A percentile compares a stretch with the other conserved stretches of the same genome.
Evolutionary conservation across 30 jellyfish, hydroid and myxozoan species (phyloP).

Genomic region (Aurelia aurita complex sp. Pacific): DNA sequence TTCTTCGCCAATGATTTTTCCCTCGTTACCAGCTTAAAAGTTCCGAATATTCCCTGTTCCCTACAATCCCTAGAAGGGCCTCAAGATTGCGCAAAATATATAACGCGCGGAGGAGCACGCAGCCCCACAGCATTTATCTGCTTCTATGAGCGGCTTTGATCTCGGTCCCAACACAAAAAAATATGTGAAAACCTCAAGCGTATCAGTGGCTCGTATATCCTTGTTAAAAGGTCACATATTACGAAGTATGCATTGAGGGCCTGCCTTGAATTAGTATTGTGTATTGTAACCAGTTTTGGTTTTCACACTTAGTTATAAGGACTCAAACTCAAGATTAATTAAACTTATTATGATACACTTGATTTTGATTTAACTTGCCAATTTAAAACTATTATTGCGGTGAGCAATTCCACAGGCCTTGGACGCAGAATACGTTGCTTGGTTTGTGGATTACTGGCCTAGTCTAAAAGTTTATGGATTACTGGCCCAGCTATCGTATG

Average conservation of each 20-base stretch:
- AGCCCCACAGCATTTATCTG: too few relatives aligned
- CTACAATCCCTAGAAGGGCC: too few relatives aligned
- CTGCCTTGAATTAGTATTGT: slow-evolving; percentile 1
- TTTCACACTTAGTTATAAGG: slow-evolving; percentile 32
- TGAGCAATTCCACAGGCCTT: too few relatives aligned
- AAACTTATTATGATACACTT: slow-evolving; percentile 9
- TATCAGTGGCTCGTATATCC: slow-evolving; percentile 28
- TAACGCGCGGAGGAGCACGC: too few relatives aligned
- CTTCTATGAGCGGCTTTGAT: neutral
- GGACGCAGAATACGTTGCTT: too few relatives aligned
- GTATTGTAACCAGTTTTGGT: slow-evolving; percentile 8
- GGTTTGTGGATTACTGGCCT: too few relatives aligned
- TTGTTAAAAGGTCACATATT: slow-evolving; percentile 27
- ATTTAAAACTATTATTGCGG: neutral
- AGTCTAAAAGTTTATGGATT: too few relatives aligned
- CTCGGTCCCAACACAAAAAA: neutral
- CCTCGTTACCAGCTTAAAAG: too few relatives aligned
- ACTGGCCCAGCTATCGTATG: too few relatives aligned
- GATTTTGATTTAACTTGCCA: slow-evolving; percentile 20
- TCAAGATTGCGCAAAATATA: too few relatives aligned
- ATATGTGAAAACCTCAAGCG: slow-evolving; percentile 36
- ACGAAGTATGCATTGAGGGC: neutral
- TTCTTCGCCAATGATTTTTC: too few relatives aligned
- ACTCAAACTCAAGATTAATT: slow-evolving; percentile 15
- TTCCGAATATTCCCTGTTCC: too few relatives aligned